Base-by-base conservation (phyloP, 2,113 vertebrate genomes). In the Mormoops blainvillei region DNA sequence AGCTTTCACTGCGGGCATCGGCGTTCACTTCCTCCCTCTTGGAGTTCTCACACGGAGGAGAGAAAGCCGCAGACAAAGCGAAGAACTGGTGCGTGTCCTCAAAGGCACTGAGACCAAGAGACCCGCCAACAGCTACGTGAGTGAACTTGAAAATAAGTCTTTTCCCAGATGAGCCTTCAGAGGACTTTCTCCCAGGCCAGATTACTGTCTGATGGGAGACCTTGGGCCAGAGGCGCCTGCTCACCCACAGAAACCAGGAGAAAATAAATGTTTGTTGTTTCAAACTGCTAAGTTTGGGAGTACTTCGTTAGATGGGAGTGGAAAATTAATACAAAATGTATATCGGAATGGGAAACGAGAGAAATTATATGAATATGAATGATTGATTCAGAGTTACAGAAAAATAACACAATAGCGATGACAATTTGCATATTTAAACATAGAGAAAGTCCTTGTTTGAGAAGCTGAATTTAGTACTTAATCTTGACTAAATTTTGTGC, bases 61-160 rank as follows among this genome's bases (percentile, higher is more conserved):
- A 80, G 63, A 24, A 28, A 31, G 31, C 11, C 31, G 20, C 12
- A 0, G 26, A 38, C 13, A 16, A 3, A 18, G n/a, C 3, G 63
- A 33, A 61, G 0, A 33, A 74, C 5, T 38, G 14, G 26, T 8
- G 4, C 45, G 18, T 82, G 58, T 45, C 52, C 14, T 33, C 38
- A 67, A 78, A 65, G 45, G 14, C 65, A 41, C 10, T 1, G 28
- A 73, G 36, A 33, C 61, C 8, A 19, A 20, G 18, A 77, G 19
- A 38, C 6, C 28, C 13, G 8, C 18, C 31, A 26, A 10, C 1
- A 58, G 16, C 4, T 10, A 33, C 0, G 2, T 16, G 7, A 43
- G 26, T 77, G 38, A 81, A 56, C 18, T 70, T 45, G 19, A 19
- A 81, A 45, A 22, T 56, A 3, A 1, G 19, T 43, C 22, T 12